These are phyloP conservation scores for Tarsius wallacei DNA, from an alignment of 2,797 vertebrate genomes.

Conservation along the genomic window DNA sequence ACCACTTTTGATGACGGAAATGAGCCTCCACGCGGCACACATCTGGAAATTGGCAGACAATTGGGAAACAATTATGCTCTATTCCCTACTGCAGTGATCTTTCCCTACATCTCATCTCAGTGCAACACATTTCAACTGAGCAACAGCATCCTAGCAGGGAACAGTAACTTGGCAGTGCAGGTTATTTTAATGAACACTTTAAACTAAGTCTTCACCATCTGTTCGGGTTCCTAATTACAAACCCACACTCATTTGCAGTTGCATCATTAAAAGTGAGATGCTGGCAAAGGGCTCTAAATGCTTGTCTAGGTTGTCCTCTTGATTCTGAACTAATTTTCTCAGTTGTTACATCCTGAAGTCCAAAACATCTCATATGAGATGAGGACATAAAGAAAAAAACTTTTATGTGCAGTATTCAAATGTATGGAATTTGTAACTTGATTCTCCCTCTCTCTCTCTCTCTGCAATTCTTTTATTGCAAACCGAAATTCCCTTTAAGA, in stretches of 20 bases:
- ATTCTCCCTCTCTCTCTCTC: not conserved
- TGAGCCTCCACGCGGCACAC: not conserved
- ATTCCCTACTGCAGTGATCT: constrained; percentile 53
- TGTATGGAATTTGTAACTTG: not conserved
- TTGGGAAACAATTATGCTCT: not conserved
- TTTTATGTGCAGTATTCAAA: too few relatives aligned
- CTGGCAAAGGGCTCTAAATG: constrained; percentile 82
- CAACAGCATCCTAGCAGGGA: constrained; percentile 63
- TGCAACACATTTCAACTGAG: constrained; percentile 78
- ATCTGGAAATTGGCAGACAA: constrained; percentile 14
- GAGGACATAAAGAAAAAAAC: not conserved
- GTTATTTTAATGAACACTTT: constrained; percentile 91
- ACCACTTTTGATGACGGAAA: not conserved
- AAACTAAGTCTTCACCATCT: constrained; percentile 89
- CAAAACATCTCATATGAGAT: not conserved
- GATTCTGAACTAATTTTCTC: constrained; percentile 30
- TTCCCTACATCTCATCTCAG: constrained; percentile 61
- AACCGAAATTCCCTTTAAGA: constrained; percentile 79
- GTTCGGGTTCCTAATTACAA: constrained; percentile 89
- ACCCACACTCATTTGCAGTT: constrained; percentile 81
- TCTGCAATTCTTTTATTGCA: not conserved
- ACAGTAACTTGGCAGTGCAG: constrained; percentile 77
- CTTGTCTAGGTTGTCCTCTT: constrained; percentile 64
- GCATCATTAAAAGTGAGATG: constrained; percentile 88
- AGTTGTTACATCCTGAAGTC: constrained; percentile 21